Evolutionary conservation across 1,140 invertebrate genomes (phyloP).

Genomic region (Rhagoletis pomonella): DNA sequence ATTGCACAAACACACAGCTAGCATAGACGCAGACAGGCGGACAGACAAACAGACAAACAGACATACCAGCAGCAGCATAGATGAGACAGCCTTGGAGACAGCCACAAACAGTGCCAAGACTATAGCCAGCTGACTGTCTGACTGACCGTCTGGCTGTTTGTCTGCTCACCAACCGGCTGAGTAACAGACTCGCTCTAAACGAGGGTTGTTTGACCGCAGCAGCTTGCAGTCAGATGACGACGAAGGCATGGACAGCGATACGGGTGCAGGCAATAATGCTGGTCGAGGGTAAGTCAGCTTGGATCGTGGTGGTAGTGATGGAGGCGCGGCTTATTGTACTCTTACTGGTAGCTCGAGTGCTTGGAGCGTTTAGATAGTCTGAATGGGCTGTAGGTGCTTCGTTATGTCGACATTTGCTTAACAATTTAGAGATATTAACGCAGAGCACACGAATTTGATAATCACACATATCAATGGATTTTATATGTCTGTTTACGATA

Average conservation of each 20-base stretch:
- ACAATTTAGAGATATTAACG: background rate
- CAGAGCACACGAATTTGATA: background rate
- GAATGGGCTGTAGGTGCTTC: background rate
- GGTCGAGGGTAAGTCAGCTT: background rate
- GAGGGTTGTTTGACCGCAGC: constrained; percentile 38
- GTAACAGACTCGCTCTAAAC: background rate
- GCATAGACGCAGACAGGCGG: background rate
- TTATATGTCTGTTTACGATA: background rate
- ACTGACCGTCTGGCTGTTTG: background rate
- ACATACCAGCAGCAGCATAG: background rate
- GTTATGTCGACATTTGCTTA: background rate
- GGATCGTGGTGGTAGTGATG: background rate
- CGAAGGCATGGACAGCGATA: no score
- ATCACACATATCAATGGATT: background rate
- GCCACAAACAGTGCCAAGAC: background rate
- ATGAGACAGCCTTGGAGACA: constrained; percentile 36
- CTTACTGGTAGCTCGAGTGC: constrained; percentile 20
- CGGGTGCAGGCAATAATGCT: background rate
- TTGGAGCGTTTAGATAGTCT: constrained; percentile 4
- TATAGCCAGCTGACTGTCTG: background rate
- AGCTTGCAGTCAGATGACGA: background rate
- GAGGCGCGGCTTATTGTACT: background rate
- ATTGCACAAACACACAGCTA: constrained; percentile 22
- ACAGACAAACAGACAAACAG: background rate
- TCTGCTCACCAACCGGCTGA: background rate